Evolutionary conservation across 2,113 vertebrate genomes (phyloP), one percentile per base, ranked within the genome.

Genomic region (Athene cunicularia): DNA sequence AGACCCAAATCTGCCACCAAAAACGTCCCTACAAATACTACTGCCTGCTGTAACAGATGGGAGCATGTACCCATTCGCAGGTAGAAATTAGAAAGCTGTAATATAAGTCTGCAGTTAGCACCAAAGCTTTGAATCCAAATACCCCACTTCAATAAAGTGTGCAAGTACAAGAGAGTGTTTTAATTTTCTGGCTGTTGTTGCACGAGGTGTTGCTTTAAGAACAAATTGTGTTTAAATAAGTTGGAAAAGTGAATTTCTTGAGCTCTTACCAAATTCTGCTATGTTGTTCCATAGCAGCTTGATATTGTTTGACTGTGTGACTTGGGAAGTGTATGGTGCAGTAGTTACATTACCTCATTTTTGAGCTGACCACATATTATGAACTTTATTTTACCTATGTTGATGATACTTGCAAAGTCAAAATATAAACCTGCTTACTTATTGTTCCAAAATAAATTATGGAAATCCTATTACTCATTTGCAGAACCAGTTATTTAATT

Each of bases 101-200:
- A 26, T 50, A 21, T 30, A 68, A 39, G 30, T 64, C 32, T 49
- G 20, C 41, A 53, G 24, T 66, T 68, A 32, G 32, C 62, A 96
- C 66, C 55, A 91, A 77, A 92, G 28, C 33, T 94, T 91, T 73
- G 26, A 84, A 74, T 77, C 63, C 55, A 67, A 84, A 67, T 58
- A 59, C 22, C 12, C 6, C 26, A 9, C 55, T 49, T 85, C 8
- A 50, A 21, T 73, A 6, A 60, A 73, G 15, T 41, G 18, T 86
- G 24, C 41, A 73, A 41, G 19, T 59, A 59, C 41, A 71, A 72
- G 27, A 53, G 12, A 32, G 6, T 13, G 4, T 28, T 76, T 84
- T 49, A 4, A 8, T 79, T 52, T 87, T 79, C 56, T 79, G 56
- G 21, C 9, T 91, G 70, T 67, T 35, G 55, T 6, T 81, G 59